Conservation (phyloP, 2,113 vertebrate species). For the Pelvicachromis taeniatus region DNA sequence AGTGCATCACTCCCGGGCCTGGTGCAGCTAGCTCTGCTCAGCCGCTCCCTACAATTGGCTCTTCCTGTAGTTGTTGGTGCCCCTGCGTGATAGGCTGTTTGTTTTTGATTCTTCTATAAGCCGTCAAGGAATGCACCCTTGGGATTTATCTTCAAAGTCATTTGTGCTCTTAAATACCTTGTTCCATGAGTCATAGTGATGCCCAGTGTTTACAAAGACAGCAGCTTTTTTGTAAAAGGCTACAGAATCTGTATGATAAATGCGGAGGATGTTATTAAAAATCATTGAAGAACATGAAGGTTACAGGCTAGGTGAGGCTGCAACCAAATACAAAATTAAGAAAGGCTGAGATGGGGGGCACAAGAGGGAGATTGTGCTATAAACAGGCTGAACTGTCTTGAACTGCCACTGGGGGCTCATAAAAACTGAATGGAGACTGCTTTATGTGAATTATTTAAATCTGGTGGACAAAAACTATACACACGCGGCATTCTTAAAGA, state of each 20-base stretch:
- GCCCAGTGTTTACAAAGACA: constrained; percentile 28
- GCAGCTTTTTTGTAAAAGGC: constrained; percentile 12
- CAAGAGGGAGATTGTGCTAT: constrained; percentile 45
- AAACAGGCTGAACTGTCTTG: constrained; percentile 57
- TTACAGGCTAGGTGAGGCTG: constrained; percentile 16
- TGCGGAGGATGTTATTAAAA: constrained; percentile 29
- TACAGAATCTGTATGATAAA: constrained; percentile 12
- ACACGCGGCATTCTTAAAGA: constrained; percentile 40
- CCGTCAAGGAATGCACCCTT: constrained; percentile 60
- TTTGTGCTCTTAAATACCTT: constrained; percentile 35
- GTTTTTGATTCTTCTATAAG: constrained; percentile 56
- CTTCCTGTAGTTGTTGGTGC: constrained; percentile 24
- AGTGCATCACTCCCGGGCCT: constrained; percentile 50
- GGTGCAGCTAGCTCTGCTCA: constrained; percentile 10
- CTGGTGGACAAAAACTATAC: constrained; percentile 27
- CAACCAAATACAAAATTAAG: constrained; percentile 52
- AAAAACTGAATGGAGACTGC: constrained; percentile 65
- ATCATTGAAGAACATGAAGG: constrained; percentile 23
- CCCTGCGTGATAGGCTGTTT: constrained; percentile 49
- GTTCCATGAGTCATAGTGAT: constrained; percentile 9
- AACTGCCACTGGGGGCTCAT: constrained; percentile 63
- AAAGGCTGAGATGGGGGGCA: constrained; percentile 18
- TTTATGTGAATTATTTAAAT: constrained; percentile 72
- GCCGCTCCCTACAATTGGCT: constrained; percentile 3
- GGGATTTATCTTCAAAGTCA: constrained; percentile 66